Conservation (phyloP, 1,140 invertebrate genomes). For the Trichoplusia ni region DNA sequence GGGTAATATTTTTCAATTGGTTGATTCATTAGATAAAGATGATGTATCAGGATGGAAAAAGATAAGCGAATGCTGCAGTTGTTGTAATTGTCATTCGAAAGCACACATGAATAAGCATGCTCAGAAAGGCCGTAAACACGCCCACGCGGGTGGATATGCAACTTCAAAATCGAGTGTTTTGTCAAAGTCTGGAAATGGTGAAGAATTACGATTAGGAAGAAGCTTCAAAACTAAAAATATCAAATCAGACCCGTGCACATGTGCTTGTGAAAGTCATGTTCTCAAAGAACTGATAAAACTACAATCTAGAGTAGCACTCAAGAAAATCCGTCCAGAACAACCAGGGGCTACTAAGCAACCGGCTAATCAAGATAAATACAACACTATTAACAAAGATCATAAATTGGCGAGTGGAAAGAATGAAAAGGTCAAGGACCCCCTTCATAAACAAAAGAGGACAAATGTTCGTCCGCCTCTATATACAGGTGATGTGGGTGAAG, state of each 20-base stretch:
- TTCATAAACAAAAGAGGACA: conserved; percentile 1
- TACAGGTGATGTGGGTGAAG: background rate
- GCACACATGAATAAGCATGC: conserved; percentile 16
- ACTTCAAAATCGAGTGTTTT: conserved; percentile 23
- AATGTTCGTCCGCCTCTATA: background rate
- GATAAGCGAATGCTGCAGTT: conserved; percentile 53
- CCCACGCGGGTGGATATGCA: background rate
- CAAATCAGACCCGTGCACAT: conserved; percentile 60
- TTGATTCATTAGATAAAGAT: conserved; percentile 54
- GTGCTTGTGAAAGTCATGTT: conserved; percentile 45
- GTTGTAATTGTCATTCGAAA: conserved; percentile 48
- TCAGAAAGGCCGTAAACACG: conserved; percentile 26
- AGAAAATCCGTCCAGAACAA: background rate
- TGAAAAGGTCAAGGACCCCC: too few relatives aligned
- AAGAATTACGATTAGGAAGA: conserved; percentile 27
- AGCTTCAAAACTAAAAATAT: conserved; percentile 53
- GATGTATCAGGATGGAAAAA: conserved; percentile 36
- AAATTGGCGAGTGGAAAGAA: background rate
- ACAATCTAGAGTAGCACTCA: background rate
- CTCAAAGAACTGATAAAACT: too few relatives aligned
- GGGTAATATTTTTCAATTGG: conserved; percentile 45
- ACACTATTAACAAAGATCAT: background rate
- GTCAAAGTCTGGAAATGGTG: background rate
- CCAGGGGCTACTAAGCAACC: background rate
- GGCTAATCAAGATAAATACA: background rate